phyloP scores from a whole-genome alignment of 2,113 vertebrate species.

The Cynocephalus volans region DNA sequence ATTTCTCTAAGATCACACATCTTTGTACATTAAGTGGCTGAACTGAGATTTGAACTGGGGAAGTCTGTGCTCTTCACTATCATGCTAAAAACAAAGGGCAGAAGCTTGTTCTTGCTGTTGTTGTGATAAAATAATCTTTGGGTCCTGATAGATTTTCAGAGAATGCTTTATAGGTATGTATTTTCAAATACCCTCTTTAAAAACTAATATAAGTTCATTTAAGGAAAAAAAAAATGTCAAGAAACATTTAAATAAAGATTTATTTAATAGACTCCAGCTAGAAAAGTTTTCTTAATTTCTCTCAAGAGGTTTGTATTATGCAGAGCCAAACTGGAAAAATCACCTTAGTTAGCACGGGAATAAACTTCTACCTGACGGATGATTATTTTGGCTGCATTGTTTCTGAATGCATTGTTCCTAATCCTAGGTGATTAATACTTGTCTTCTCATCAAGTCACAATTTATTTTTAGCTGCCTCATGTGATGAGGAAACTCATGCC shows the following conservation, averaged over 20 bases:
- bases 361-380: not conserved
- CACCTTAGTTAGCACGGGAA: not conserved
- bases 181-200: not conserved
- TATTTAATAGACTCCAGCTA: not conserved
- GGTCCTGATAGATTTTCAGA: not conserved
- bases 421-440: not conserved
- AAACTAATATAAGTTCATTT: not conserved
- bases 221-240: not conserved
- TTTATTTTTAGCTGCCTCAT: not conserved
- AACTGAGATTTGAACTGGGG: not conserved
- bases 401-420: not conserved
- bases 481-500: not conserved
- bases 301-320: not conserved
- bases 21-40: not conserved
- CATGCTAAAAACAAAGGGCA: not conserved
- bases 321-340: not conserved
- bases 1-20: not conserved
- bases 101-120: not conserved
- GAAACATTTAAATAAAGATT: not conserved
- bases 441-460: not conserved
- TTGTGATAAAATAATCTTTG: not conserved
- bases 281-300: conserved; percentile 1
- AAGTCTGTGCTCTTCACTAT: not conserved
- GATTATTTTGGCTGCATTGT: not conserved
- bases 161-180: not conserved